Evolutionary conservation across 2,797 vertebrate species (phyloP).

Genomic region (Hapalemur alaotrensis): DNA sequence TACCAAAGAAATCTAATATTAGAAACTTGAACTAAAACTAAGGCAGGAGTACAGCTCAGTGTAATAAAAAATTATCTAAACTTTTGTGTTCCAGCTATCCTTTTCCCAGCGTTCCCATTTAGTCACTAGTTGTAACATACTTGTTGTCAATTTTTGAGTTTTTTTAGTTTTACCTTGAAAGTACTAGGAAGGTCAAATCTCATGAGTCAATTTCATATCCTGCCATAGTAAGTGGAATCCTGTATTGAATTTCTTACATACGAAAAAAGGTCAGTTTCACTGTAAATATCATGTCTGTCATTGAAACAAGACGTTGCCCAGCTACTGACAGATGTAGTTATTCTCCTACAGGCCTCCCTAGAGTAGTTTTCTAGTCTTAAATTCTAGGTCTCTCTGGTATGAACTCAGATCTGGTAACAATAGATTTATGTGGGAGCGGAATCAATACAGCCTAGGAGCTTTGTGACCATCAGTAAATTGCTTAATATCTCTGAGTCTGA

Average conservation of each 20-base stretch:
- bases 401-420: background rate
- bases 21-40: constrained; percentile 42
- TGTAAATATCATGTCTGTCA: constrained; percentile 76
- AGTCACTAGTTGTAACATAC: constrained; percentile 69
- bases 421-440: background rate
- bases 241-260: constrained; percentile 76
- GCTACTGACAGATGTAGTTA: constrained; percentile 67
- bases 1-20: constrained; percentile 57
- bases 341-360: background rate
- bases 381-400: background rate
- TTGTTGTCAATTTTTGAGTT: constrained; percentile 73
- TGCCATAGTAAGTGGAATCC: constrained; percentile 69
- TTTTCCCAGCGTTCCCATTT: constrained; percentile 63
- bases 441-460: background rate
- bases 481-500: background rate
- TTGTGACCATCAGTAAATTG: constrained; percentile 39
- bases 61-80: constrained; percentile 69
- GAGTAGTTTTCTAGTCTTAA: constrained; percentile 10
- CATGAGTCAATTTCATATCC: constrained; percentile 73
- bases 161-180: constrained; percentile 78
- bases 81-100: constrained; percentile 55
- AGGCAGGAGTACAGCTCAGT: constrained; percentile 23
- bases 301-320: constrained; percentile 64
- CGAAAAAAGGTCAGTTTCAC: constrained; percentile 73
- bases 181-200: constrained; percentile 71